A percentile compares a stretch with the other conserved stretches of the same genome.
Conservation (phyloP, 2,113 vertebrate genomes). For the Heterotis niloticus region DNA sequence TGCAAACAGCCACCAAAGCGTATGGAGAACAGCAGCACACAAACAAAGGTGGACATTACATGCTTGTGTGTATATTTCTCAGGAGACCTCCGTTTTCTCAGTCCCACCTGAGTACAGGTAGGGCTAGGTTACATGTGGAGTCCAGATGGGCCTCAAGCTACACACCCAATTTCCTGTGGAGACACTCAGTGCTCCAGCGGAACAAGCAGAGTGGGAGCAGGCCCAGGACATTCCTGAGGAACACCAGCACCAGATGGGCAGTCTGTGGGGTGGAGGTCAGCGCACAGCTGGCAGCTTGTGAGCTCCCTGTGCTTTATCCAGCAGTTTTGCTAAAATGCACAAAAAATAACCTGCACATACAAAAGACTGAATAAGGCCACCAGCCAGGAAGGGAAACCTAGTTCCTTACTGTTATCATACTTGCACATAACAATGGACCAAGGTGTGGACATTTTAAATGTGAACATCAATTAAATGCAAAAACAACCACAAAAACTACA, state of each 20-base stretch:
- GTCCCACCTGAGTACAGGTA: not conserved
- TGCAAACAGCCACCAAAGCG: not conserved
- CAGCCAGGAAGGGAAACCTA: not conserved
- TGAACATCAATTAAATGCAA: not conserved
- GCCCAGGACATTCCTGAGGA: constrained; percentile 1
- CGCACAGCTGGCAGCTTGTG: not conserved
- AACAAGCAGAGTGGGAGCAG: not conserved
- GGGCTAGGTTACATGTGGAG: not conserved
- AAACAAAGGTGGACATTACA: not conserved
- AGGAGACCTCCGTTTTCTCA: not conserved
- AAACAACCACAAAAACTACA: not conserved
- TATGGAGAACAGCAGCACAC: not conserved
- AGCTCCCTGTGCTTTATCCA: not conserved
- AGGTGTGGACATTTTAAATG: not conserved
- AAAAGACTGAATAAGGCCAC: not conserved
- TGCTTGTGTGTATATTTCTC: not conserved
- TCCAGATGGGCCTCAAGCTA: constrained; percentile 5
- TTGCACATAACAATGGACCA: not conserved
- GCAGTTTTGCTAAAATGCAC: not conserved
- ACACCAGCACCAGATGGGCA: constrained; percentile 2
- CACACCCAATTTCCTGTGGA: not conserved
- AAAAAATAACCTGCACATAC: not conserved
- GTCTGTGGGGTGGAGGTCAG: not conserved
- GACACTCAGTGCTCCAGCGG: not conserved
- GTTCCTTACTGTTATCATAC: not conserved